phyloP scores from a whole-genome alignment of 2,797 vertebrate genomes.

The Caiman crocodilus region DNA sequence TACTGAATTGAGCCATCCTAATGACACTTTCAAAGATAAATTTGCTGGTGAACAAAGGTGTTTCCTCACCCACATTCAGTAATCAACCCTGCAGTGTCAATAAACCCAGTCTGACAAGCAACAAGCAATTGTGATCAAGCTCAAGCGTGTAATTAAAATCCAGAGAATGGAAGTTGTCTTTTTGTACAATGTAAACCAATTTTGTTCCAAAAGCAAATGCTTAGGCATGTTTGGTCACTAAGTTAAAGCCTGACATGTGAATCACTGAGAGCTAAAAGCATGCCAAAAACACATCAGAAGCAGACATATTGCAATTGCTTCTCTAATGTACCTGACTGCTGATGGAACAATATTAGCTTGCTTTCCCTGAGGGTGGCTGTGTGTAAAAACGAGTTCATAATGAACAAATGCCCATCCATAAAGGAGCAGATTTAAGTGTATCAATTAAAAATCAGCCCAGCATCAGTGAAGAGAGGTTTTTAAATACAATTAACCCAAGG shows the following conservation, averaged over 20 bases:
- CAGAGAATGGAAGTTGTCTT: slow-evolving; percentile 3
- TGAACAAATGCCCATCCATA: slow-evolving; percentile 38
- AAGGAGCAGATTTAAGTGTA: slow-evolving; percentile 65
- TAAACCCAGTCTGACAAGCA: slow-evolving; percentile 41
- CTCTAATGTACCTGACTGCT: slow-evolving; percentile 59
- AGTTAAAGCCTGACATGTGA: slow-evolving; percentile 76
- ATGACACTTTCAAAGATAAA: neutral
- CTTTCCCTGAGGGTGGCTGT: neutral
- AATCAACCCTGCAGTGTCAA: slow-evolving; percentile 16
- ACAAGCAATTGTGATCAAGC: slow-evolving; percentile 40
- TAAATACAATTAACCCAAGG: slow-evolving; percentile 55
- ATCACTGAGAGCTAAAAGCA: slow-evolving; percentile 68
- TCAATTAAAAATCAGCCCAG: slow-evolving; percentile 58
- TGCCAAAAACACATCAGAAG: slow-evolving; percentile 62
- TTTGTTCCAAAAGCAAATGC: slow-evolving; percentile 73
- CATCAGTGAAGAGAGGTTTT: slow-evolving; percentile 34
- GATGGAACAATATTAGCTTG: slow-evolving; percentile 19
- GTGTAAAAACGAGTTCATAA: neutral
- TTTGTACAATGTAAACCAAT: slow-evolving; percentile 40
- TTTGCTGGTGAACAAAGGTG: slow-evolving; percentile 26
- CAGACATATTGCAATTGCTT: neutral
- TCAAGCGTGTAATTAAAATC: slow-evolving; percentile 68
- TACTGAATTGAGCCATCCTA: neutral
- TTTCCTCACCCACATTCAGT: slow-evolving; percentile 47
- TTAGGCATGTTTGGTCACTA: slow-evolving; percentile 68